Evolutionary conservation across 1,140 invertebrate species (phyloP), one percentile per base, ranked within the genome.

Genomic region (Ceratitis capitata): DNA sequence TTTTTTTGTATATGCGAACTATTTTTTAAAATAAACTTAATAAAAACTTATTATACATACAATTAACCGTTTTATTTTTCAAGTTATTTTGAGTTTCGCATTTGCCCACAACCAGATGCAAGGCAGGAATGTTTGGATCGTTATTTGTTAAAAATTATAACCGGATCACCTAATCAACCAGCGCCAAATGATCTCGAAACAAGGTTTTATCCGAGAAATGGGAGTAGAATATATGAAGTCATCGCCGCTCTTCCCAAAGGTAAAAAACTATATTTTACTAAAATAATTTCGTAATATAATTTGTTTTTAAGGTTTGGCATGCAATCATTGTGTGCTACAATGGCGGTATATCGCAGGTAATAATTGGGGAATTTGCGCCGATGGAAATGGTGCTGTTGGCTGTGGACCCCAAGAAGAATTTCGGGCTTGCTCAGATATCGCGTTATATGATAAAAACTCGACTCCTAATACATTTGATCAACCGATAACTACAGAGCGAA

Each of bases 391-490:
- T 49, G 94, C 94, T 1, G 94, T 97, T 2, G 96, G 96, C 2
- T 98, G 97, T 89, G 97, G 97, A 0, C 95, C 95, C 0, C 97
- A 98, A 91, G 97, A 98, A 89, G 96, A 97, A 89, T 98, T 98
- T 89, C 93, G 97, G 10, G 95, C 96, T 0, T 98, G 97, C 88
- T 95, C 97, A 0, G 97, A 98, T 88, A 95, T 98, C 14, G 92
- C 94, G 2, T 95, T 98, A 26, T n/a, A 23, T 56, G 51, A 23
- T 23, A n/a, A 6, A 6, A n/a, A n/a, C 6, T 6, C 19, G 19
- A n/a, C 19, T 6, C 51, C 51, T 1, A n/a, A 56, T 56, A n/a
- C 51, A n/a, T 7, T 23, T 12, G 19, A 5, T 7, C 6, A 56
- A 56, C 51, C 51, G 23, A 56, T 6, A n/a, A 7, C 51, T n/a